Evolutionary conservation across 2,797 vertebrate genomes (phyloP), one percentile per base, ranked within the genome.

Genomic region (Scomberomorus guttatus): DNA sequence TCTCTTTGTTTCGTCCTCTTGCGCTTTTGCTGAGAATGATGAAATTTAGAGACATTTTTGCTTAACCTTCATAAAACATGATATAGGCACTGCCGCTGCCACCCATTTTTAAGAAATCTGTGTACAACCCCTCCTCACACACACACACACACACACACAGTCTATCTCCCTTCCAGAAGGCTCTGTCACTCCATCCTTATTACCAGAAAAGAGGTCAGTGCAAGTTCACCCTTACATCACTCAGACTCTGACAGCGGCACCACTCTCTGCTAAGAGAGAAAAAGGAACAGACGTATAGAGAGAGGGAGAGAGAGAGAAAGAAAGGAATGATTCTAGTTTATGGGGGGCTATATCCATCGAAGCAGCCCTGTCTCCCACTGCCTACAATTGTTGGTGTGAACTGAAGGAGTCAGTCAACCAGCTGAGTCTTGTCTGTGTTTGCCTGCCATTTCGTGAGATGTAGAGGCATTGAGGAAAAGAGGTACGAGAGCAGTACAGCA

Each of bases 211-310:
- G 83, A 94, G 87, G 86, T 92, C 91, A 90, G 76, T 18, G 79
- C 57, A 52, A 93, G 92, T 91, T 93, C 91, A 89, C 77, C 62
- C 83, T 90, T 91, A 83, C 90, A 92, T 93, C 90, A 92, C 89
- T 91, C 86, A 83, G 78, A 80, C 70, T 75, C 71, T 79, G 90
- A 89, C 85, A 91, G 89, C 68, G 18, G 73, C 81, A 56, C 63
- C 76, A 72, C 74, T 87, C 63, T 80, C 25, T 55, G 66, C 77
- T 82, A 85, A 85, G 75, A 83, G 57, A 88, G 83, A 87, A 83
- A 77, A 89, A 79, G 64, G 66, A 89, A 78, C 75, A 80, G 73
- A 88, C 10, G 44, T 59, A 72, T 15, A 37, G 59, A 75, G 67
- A 61, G 58, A 48, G 39, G 13, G 48, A 68, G 68, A 75, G 63